Base-by-base conservation (phyloP, 2,888 invertebrate species). In the Caenorhabditis angaria region DNA sequence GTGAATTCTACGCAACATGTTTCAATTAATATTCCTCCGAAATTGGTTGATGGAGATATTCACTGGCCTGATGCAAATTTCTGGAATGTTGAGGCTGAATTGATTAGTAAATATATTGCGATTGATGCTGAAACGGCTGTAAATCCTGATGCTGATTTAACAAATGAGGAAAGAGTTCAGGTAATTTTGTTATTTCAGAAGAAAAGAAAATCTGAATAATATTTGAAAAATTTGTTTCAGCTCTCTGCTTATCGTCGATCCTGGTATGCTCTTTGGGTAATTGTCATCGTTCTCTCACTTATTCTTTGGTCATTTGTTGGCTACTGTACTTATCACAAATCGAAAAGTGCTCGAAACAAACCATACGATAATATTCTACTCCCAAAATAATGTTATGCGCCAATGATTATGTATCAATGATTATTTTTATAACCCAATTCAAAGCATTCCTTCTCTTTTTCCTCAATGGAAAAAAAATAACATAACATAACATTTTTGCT, bases 221-320 rank as follows among this genome's bases (percentile, higher is more conserved):
- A 60, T 48, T 8, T 14, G 14, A 32, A 18, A 32, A 3, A 18
- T 53, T 24, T 58, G 41, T 74, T 70, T 63, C 55, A 83, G 75
- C 65, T 85, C 20, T 79, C 78, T 18, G 86, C 86, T 5, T 85
- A 85, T 66, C 74, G 82, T 14, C 80, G 87, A 8, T 83, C 87
- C 0, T 87, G 86, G 85, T 82, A 77, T 69, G 88, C 85, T 0
- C 71, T 87, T 8, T 87, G 87, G 87, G 72, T 84, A 22, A 76
- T 88, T 77, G 88, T 83, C 20, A 76, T 80, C 24, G 74, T 77
- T n/a, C 62, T 87, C 10, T 85, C 83, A 0, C 12, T 85, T 2
- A 56, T 87, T 14, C 70, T 88, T 10, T 87, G 87, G 87, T 47
- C 61, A 8, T 59, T 70, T 41, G 78, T 88, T 41, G 76, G 75